These are phyloP conservation scores for Dynastes grantii DNA, from an alignment of 2,888 invertebrate species.

Conservation along the genomic window DNA sequence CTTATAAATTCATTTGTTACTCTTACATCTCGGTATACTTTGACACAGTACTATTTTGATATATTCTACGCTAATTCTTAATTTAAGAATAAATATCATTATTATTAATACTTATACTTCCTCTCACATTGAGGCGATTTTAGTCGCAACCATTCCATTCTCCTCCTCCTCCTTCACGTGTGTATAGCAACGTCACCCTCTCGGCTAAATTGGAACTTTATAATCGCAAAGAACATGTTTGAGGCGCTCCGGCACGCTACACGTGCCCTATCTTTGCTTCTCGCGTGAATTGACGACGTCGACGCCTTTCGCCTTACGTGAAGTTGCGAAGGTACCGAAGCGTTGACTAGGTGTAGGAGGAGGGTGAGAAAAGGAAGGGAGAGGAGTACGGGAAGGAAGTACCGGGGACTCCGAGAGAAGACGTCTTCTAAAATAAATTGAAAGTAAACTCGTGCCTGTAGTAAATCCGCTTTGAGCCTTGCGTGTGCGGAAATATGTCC, in stretches of 20 bases:
- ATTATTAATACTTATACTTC: no score
- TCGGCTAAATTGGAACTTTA: slow-evolving; percentile 49
- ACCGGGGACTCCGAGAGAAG: slow-evolving; percentile 4
- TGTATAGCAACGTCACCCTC: background rate
- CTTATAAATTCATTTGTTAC: no score
- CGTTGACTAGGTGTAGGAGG: background rate
- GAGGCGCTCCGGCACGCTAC: slow-evolving; percentile 12
- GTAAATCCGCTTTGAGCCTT: slow-evolving; percentile 50
- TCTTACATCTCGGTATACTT: no score
- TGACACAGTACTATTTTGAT: no score
- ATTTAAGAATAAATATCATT: no score
- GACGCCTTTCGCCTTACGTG: slow-evolving; percentile 4
- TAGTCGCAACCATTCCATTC: no score
- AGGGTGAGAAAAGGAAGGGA: no score
- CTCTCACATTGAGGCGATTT: no score
- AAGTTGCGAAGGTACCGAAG: background rate
- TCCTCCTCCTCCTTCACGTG: background rate
- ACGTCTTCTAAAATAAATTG: slow-evolving; percentile 55
- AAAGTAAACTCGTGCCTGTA: slow-evolving; percentile 55
- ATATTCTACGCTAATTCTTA: no score
- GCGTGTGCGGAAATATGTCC: slow-evolving; percentile 37
- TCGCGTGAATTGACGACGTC: background rate
- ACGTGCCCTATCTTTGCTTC: slow-evolving; percentile 38
- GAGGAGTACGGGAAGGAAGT: background rate
- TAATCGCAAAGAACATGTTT: slow-evolving; percentile 49